phyloP scores from a whole-genome alignment of 2,888 invertebrate species.

The Ophion ventricosus region DNA sequence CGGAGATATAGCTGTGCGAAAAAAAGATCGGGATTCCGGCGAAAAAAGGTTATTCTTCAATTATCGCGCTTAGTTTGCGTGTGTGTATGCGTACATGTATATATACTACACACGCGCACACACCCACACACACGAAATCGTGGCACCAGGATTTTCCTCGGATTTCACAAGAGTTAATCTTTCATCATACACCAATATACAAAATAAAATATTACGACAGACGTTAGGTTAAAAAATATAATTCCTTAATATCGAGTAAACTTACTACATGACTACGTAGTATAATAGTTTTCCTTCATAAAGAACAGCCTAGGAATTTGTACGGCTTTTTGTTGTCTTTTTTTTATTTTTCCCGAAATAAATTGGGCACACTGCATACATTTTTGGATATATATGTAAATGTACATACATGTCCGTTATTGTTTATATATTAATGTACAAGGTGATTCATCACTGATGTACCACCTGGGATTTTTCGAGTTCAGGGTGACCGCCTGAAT shows the following conservation, averaged over 20 bases:
- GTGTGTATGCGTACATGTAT: not conserved
- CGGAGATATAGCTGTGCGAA: not conserved
- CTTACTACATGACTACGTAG: conserved; percentile 50
- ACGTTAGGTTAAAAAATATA: conserved; percentile 76
- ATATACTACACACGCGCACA: not conserved
- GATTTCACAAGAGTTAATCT: conserved; percentile 48
- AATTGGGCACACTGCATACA: conserved; percentile 40
- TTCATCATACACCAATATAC: conserved; percentile 66
- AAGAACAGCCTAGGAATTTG: conserved; percentile 63
- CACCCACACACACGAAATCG: not conserved
- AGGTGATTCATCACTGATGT: not conserved
- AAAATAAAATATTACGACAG: conserved; percentile 75
- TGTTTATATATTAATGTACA: conserved; percentile 20
- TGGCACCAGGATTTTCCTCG: conserved; percentile 21
- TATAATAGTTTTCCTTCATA: conserved; percentile 59
- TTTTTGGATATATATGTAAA: conserved; percentile 26
- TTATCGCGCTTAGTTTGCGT: not conserved
- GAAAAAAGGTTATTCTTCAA: not conserved
- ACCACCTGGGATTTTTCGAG: not conserved
- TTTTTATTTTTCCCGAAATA: conserved; percentile 31
- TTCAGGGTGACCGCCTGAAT: not conserved
- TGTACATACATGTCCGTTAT: conserved; percentile 21
- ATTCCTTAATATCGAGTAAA: conserved; percentile 65
- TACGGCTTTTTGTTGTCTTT: conserved; percentile 55
- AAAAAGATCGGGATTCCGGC: not conserved